Conservation (phyloP, 2,888 invertebrate genomes). For the Monopis laevigella region DNA sequence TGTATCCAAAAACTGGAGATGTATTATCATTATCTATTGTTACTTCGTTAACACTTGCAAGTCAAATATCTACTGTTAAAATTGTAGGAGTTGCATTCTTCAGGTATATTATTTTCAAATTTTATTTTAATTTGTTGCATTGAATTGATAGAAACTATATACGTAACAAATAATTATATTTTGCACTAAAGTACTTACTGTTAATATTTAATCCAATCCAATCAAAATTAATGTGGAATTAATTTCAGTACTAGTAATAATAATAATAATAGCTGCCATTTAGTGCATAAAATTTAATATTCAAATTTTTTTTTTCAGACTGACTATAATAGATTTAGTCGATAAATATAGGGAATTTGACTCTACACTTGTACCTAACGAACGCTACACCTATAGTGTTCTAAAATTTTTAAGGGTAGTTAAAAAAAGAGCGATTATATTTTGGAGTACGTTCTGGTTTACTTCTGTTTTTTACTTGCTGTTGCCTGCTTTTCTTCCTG, state of each 20-base stretch:
- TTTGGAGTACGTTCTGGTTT: slow-evolving; percentile 18
- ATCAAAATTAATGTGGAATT: too few relatives aligned
- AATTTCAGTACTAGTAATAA: too few relatives aligned
- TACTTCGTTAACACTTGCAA: slow-evolving; percentile 9
- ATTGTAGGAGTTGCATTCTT: slow-evolving; percentile 1
- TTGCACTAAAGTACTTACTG: too few relatives aligned
- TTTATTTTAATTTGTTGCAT: too few relatives aligned
- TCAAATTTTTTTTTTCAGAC: too few relatives aligned
- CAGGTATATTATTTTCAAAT: too few relatives aligned
- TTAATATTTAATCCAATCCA: too few relatives aligned
- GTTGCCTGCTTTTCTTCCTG: slow-evolving; percentile 18
- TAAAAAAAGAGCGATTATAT: slow-evolving; percentile 19
- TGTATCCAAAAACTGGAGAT: slow-evolving; percentile 7
- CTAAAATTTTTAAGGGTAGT: slow-evolving; percentile 18
- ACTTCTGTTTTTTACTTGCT: slow-evolving; percentile 17
- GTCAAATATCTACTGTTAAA: slow-evolving; percentile 13
- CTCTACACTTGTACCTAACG: slow-evolving; percentile 19
- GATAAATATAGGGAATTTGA: slow-evolving; percentile 24
- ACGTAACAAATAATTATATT: too few relatives aligned
- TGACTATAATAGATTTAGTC: slow-evolving; percentile 22
- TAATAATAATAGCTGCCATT: too few relatives aligned
- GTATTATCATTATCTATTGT: slow-evolving; percentile 5
- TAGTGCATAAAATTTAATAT: too few relatives aligned
- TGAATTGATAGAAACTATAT: too few relatives aligned
- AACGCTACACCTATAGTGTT: slow-evolving; percentile 23